These are phyloP conservation scores for Hippocampus zosterae DNA, from an alignment of 2,113 vertebrate genomes.

Conservation along the genomic window DNA sequence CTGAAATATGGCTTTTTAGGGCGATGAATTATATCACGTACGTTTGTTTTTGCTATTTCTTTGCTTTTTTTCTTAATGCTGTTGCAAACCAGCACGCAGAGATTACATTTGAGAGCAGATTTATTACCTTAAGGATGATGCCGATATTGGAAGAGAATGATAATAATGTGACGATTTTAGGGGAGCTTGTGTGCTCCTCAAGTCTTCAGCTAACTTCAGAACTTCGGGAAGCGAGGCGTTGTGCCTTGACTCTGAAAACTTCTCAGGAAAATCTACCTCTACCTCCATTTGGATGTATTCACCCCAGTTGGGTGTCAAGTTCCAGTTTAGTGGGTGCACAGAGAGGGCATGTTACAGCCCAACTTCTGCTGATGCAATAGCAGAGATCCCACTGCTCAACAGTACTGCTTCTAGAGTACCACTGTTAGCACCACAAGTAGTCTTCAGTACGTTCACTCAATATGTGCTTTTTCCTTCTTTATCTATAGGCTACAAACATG, in stretches of 20 bases:
- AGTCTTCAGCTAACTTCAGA: conserved; percentile 48
- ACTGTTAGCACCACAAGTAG: conserved; percentile 41
- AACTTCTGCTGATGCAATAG: conserved; percentile 30
- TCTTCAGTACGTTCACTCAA: conserved; percentile 48
- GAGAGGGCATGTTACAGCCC: conserved; percentile 18
- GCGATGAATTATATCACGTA: conserved; percentile 57
- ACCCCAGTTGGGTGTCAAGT: conserved; percentile 59
- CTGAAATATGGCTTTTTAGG: conserved; percentile 54
- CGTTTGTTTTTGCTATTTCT: conserved; percentile 36
- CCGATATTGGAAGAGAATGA: conserved; percentile 4
- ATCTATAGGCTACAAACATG: conserved; percentile 21
- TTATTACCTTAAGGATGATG: conserved; percentile 42
- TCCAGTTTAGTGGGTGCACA: conserved; percentile 46
- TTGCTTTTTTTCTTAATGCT: conserved; percentile 37
- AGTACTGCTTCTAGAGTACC: conserved; percentile 46
- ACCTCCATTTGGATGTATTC: conserved; percentile 71
- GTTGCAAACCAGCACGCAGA: conserved; percentile 53
- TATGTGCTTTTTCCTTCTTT: conserved; percentile 54
- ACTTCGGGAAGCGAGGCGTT: conserved; percentile 45
- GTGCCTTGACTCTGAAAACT: conserved; percentile 53
- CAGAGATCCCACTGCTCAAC: conserved; percentile 50
- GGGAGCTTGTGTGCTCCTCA: conserved; percentile 36
- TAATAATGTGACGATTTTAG: conserved; percentile 51
- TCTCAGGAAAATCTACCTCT: conserved; percentile 79
- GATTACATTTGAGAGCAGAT: conserved; percentile 55